A percentile compares a stretch with the other conserved stretches of the same genome.
phyloP scores from a whole-genome alignment of 64 coral and sea anemone genomes.

The Pocillopora verrucosa region DNA sequence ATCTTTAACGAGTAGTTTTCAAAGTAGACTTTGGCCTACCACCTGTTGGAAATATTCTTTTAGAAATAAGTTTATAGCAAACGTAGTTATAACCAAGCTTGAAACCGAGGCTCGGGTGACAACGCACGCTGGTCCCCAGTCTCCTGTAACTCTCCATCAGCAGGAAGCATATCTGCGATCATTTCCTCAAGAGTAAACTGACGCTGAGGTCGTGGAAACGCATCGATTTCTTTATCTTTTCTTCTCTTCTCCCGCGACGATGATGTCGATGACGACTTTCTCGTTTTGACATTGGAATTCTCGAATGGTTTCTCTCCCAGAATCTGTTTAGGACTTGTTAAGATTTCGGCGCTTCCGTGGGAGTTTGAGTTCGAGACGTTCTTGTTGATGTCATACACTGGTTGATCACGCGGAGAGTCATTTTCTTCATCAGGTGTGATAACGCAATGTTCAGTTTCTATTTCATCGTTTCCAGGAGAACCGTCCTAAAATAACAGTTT shows the following conservation, averaged over 20 bases:
- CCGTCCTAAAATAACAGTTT: not conserved
- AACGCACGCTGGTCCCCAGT: not conserved
- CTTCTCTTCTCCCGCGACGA: not conserved
- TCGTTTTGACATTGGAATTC: not conserved
- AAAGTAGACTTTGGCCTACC: too few relatives aligned
- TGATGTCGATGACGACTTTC: not conserved
- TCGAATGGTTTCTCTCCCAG: conserved; percentile 7
- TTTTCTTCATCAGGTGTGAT: not conserved
- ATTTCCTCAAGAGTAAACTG: conserved; percentile 51
- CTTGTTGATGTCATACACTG: conserved; percentile 2
- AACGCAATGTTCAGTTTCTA: not conserved
- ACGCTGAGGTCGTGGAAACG: conserved; percentile 16
- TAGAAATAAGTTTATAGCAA: not conserved
- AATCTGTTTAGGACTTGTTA: not conserved
- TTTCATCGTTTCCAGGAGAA: not conserved
- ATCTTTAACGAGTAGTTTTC: too few relatives aligned
- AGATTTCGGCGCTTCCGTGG: not conserved
- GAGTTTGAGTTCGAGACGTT: not conserved
- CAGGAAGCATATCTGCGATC: conserved; percentile 49
- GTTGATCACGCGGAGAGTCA: not conserved
- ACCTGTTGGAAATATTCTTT: too few relatives aligned
- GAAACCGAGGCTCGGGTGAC: conserved; percentile 31
- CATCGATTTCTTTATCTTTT: conserved; percentile 44
- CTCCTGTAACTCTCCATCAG: not conserved
- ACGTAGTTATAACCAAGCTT: not conserved